These are phyloP conservation scores for Taphrorychus bicolor DNA, from an alignment of 2,888 invertebrate genomes.

Conservation along the genomic window DNA sequence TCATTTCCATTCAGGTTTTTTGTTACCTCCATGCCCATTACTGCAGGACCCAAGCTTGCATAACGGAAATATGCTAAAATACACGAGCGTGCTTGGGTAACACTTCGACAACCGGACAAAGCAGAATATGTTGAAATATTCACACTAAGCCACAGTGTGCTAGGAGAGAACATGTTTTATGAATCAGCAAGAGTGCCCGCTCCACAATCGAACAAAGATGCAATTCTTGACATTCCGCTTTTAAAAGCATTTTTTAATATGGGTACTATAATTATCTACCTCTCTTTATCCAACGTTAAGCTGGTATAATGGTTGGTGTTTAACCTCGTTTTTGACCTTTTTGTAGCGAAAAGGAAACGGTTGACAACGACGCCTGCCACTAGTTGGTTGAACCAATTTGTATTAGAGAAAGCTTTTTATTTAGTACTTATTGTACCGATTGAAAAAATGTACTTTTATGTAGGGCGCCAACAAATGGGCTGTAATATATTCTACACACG, in stretches of 20 bases:
- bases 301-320: neutral
- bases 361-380: neutral
- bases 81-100: slow-evolving; percentile 7
- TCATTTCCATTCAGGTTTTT: neutral
- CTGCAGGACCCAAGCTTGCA: slow-evolving; percentile 16
- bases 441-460: neutral
- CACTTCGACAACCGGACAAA: slow-evolving; percentile 20
- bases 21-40: neutral
- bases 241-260: slow-evolving; percentile 29
- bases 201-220: slow-evolving; percentile 30
- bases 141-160: slow-evolving; percentile 16
- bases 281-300: slow-evolving; percentile 17
- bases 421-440: neutral
- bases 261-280: slow-evolving; percentile 15
- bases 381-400: neutral
- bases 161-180: slow-evolving; percentile 32
- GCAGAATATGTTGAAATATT: slow-evolving; percentile 32
- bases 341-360: neutral
- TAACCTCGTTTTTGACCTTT: slow-evolving; percentile 15
- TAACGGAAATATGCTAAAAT: slow-evolving; percentile 24
- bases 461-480: neutral
- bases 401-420: slow-evolving; percentile 5
- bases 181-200: slow-evolving; percentile 30
- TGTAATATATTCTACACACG: slow-evolving; percentile 18
- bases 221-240: slow-evolving; percentile 28